Base-by-base conservation (phyloP, 2,113 vertebrate genomes). In the Ceyx margarethae region DNA sequence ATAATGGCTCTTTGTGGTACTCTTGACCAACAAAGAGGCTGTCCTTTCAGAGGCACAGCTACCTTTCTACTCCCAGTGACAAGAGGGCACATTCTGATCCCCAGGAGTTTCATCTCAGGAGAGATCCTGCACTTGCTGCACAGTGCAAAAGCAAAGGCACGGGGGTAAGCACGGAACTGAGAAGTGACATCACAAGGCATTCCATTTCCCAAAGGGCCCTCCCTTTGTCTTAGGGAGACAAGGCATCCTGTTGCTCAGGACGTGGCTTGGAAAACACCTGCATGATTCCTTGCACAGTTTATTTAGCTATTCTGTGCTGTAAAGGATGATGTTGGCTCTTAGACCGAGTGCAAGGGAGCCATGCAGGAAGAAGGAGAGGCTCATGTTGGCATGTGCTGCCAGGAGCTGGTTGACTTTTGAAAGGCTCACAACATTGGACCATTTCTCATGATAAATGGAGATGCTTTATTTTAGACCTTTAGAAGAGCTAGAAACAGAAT, bases 361-460 rank as follows among this genome's bases (percentile, higher is more conserved):
- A 6, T 4, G 6, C 26, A 2, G 23, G 31, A 65, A 54, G 60
- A 21, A 79, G 42, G 33, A 78, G 61, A 72, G 46, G 60, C 43
- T 60, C 5, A 1, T 2, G 15, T 35, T 91, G 60, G 50, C 82
- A 35, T 23, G n/a, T 67, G 64, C 28, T 86, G 64, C 82, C 80
- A 88, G 40, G 43, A 40, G 72, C 57, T 88, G 15, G 7, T 35
- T 90, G 73, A 51, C 46, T 76, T 84, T 58, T 71, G 87, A 85
- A 91, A 85, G 28, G 46, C 35, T 86, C 33, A 40, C 40, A 51
- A 77, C 48, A 65, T n/a, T 61, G 22, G 26, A 48, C 68, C 29
- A 57, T 64, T 85, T 88, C 45, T 60, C 29, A 74, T 72, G 61
- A 86, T 85, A 92, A 91, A 89, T 73, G 86, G 54, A 89, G 45